These are phyloP conservation scores for Sternotherus odoratus DNA, from an alignment of 2,797 vertebrate genomes.

Conservation along the genomic window DNA sequence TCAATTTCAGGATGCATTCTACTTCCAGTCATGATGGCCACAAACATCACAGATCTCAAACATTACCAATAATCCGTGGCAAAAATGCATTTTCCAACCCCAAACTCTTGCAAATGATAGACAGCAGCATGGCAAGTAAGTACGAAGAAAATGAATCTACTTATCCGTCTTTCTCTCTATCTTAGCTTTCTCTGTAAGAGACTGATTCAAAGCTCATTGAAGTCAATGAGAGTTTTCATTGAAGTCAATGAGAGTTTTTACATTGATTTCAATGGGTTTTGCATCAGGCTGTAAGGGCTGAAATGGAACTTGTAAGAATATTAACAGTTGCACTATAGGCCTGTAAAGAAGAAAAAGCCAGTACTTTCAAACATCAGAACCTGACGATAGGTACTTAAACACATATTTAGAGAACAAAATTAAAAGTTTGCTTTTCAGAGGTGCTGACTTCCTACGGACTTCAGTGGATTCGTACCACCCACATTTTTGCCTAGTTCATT, in stretches of 20 bases:
- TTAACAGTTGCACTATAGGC: not conserved
- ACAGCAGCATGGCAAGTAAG: conserved; percentile 87
- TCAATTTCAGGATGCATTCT: conserved; percentile 89
- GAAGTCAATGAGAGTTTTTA: not conserved
- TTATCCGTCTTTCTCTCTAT: not conserved
- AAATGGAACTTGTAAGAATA: not conserved
- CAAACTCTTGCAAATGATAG: conserved; percentile 96
- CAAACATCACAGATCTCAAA: conserved; percentile 95
- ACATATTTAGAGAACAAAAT: not conserved
- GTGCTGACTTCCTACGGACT: not conserved
- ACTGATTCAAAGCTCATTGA: not conserved
- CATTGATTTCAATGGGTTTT: not conserved
- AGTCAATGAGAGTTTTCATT: not conserved
- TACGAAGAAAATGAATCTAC: conserved; percentile 11
- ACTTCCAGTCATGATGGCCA: conserved; percentile 91
- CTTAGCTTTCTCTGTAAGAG: not conserved
- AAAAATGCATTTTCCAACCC: conserved; percentile 97
- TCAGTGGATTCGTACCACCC: not conserved
- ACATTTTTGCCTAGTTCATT: not conserved
- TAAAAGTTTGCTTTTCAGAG: not conserved
- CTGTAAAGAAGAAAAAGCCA: not conserved
- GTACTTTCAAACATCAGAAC: not conserved
- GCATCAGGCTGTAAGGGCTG: not conserved
- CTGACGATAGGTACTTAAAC: not conserved
- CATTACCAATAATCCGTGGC: conserved; percentile 95